Base-by-base conservation (phyloP, 2,888 invertebrate species). In the Tiliacea citrago region DNA sequence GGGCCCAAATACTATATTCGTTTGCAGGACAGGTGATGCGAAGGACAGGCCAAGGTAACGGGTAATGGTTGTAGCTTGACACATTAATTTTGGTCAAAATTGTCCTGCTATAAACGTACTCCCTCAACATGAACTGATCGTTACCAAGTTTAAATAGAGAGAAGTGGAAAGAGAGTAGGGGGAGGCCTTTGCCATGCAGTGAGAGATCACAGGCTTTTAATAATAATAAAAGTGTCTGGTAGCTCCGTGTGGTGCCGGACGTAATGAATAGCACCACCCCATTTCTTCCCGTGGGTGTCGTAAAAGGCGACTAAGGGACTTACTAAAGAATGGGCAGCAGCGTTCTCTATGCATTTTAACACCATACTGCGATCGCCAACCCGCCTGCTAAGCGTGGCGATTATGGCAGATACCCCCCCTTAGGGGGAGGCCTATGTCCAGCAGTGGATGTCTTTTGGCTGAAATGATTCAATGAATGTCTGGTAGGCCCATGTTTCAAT, bases 11-110 rank as follows among this genome's bases (percentile, higher is more conserved):
- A 42, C 9, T 45, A 51, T 4, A 35, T 47, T 35, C 24, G n/a
- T 55, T 63, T 75, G 8, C 29, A 16, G 73, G 12, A 73, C n/a
- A 29, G 10, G 29, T 18, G n/a, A n/a, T n/a, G n/a, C n/a, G n/a
- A n/a, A 16, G 73, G 12, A 73, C n/a, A 29, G 10, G 29, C 13
- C 47, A 58, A 58, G 16, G 57, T 51, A 35, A 49, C 39, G 39
- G 24, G 42, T 29, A 16, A 39, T 47, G 39, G 21, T 47, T 57
- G 16, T 8, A n/a, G 12, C n/a, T 42, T n/a, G 29, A 12, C 12
- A 42, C 21, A 49, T 70, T 5, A 18, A 55, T 35, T 16, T 35
- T n/a, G 21, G 24, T 12, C n/a, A n/a, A n/a, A 24, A n/a, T 16
- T 57, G 55, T 16, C 2, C 24, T 42, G 42, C 5, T 42, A 2